A percentile compares a stretch with the other conserved stretches of the same genome.
phyloP scores from a whole-genome alignment of 2,113 vertebrate genomes.

The Dipodomys stephensi region DNA sequence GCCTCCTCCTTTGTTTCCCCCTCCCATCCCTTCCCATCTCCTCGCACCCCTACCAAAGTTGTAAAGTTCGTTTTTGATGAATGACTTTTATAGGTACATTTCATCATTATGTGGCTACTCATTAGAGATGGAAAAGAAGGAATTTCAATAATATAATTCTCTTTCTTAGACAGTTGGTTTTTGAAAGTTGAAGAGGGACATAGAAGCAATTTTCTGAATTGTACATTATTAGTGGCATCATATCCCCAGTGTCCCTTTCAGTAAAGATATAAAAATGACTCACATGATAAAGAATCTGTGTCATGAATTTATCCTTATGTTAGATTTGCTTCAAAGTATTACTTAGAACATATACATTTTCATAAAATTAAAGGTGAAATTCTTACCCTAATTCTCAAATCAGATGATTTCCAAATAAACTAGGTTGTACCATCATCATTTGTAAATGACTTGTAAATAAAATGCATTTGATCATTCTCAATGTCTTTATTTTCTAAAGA shows the following conservation, averaged over 20 bases:
- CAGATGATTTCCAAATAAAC: background rate
- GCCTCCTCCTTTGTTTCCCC: no score
- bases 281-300: background rate
- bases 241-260: background rate
- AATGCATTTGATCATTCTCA: background rate
- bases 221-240: background rate
- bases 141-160: background rate
- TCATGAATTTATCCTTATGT: background rate
- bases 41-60: no score
- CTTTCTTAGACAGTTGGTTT: background rate
- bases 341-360: background rate
- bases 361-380: background rate
- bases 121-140: background rate
- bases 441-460: background rate
- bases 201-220: background rate
- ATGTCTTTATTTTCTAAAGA: background rate
- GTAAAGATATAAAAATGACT: background rate
- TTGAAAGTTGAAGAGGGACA: background rate
- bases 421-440: background rate
- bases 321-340: background rate
- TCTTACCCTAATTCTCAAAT: background rate
- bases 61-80: no score
- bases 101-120: background rate
- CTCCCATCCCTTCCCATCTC: no score
- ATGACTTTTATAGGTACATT: background rate